Percentiles rank a stretch among this genome's conserved stretches.
These are phyloP conservation scores for Agrilus biguttatus DNA, from an alignment of 2,888 invertebrate genomes.

Conservation along the genomic window DNA sequence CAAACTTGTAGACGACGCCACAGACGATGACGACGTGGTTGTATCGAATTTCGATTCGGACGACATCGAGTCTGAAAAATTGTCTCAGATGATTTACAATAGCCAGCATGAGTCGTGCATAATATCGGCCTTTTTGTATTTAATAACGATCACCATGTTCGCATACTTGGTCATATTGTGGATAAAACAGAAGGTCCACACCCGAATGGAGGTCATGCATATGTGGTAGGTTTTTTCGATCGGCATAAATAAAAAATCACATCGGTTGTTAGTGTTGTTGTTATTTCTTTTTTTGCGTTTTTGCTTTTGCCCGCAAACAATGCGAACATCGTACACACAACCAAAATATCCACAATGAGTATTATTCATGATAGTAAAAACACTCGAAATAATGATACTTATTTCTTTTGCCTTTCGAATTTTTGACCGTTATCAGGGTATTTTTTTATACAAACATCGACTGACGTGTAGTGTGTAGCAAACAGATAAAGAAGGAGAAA, in stretches of 20 bases:
- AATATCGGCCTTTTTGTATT: conserved; percentile 30
- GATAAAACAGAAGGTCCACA: conserved; percentile 29
- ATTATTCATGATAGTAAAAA: too few species aligned
- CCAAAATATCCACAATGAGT: too few species aligned
- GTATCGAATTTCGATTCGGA: conserved; percentile 24
- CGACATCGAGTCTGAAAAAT: conserved; percentile 11
- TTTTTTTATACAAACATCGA: too few species aligned
- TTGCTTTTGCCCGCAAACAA: too few species aligned
- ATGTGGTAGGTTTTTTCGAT: conserved; percentile 23
- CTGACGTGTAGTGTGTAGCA: too few species aligned
- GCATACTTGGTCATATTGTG: conserved; percentile 29
- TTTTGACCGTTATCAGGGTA: too few species aligned
- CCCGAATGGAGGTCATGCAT: conserved; percentile 29
- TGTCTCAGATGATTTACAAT: conserved; percentile 10
- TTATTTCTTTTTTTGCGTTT: not conserved
- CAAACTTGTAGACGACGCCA: conserved; percentile 8
- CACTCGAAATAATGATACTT: too few species aligned
- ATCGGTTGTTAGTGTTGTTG: too few species aligned
- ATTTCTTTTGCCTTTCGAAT: too few species aligned
- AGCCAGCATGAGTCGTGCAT: conserved; percentile 26
- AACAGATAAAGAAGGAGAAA: too few species aligned
- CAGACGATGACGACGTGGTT: conserved; percentile 24
- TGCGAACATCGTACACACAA: too few species aligned
- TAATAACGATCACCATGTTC: conserved; percentile 29
- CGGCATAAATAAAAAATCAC: not conserved